Percentiles rank a stretch among this genome's conserved stretches.
phyloP scores from a whole-genome alignment of 1,140 invertebrate species.

The Macrobrachium nipponense region DNA sequence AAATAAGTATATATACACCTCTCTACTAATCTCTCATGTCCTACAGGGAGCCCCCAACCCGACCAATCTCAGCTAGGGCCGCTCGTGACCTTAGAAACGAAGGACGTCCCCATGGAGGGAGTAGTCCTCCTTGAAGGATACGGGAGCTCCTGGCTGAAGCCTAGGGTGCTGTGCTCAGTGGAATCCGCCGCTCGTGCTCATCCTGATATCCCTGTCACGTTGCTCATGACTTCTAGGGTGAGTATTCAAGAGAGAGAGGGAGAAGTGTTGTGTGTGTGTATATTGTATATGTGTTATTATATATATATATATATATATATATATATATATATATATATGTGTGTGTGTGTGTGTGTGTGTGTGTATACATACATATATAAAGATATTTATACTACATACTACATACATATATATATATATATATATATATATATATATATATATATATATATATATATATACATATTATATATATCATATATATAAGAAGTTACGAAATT shows the following conservation, averaged over 20 bases:
- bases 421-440: constrained; percentile 26
- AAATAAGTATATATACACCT: too few relatives aligned
- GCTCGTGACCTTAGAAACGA: neutral
- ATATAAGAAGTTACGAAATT: neutral
- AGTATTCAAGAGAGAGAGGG: neutral
- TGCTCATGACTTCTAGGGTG: constrained; percentile 38
- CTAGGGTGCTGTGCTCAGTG: constrained; percentile 40
- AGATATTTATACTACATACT: too few relatives aligned
- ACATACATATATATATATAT: too few relatives aligned
- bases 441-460: constrained; percentile 22
- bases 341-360: too few relatives aligned
- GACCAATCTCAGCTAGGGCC: neutral
- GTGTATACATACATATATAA: too few relatives aligned
- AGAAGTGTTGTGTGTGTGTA: too few relatives aligned
- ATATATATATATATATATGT: too few relatives aligned
- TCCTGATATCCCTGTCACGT: constrained; percentile 11
- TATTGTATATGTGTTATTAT: too few relatives aligned
- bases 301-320: too few relatives aligned
- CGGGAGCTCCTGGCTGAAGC: neutral
- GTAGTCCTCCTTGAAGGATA: constrained; percentile 32
- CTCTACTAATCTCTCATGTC: neutral
- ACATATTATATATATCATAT: constrained; percentile 9
- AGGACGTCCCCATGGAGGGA: neutral
- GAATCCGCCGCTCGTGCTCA: constrained; percentile 30
- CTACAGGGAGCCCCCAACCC: neutral